A percentile compares a stretch with the other conserved stretches of the same genome.
phyloP scores from a whole-genome alignment of 2,113 vertebrate species.

The Notothenia rossii region DNA sequence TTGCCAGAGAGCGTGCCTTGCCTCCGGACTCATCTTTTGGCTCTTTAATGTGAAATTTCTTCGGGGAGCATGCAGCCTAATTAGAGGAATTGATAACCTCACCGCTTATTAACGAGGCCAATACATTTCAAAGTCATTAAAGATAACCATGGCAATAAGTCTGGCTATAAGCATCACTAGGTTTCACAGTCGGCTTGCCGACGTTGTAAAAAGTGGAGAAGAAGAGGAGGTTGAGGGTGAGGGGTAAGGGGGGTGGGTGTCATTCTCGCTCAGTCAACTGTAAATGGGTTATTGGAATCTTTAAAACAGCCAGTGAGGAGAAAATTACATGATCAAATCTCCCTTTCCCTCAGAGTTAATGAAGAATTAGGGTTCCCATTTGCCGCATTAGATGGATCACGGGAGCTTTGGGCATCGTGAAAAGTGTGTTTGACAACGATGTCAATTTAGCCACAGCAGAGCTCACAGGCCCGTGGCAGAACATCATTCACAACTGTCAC shows the following conservation, averaged over 20 bases:
- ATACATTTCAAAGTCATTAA: slow-evolving; percentile 99
- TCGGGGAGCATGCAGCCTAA: slow-evolving; percentile 93
- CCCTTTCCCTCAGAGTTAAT: slow-evolving; percentile 91
- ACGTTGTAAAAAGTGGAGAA: slow-evolving; percentile 75
- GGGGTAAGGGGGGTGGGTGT: slow-evolving; percentile 78
- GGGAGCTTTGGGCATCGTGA: slow-evolving; percentile 86
- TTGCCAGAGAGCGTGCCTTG: slow-evolving; percentile 75
- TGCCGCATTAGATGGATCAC: slow-evolving; percentile 94
- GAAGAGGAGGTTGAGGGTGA: slow-evolving; percentile 28
- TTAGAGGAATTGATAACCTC: slow-evolving; percentile 99
- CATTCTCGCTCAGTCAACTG: slow-evolving; percentile 95
- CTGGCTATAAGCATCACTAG: slow-evolving; percentile 92
- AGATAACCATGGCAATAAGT: slow-evolving; percentile 98
- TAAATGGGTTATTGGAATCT: slow-evolving; percentile 96
- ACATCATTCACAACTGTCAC: slow-evolving; percentile 95
- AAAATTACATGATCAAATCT: slow-evolving; percentile 96
- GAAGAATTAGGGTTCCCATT: slow-evolving; percentile 98
- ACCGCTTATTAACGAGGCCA: slow-evolving; percentile 96
- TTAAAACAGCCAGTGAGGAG: slow-evolving; percentile 93
- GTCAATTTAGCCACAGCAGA: slow-evolving; percentile 90
- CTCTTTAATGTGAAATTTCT: slow-evolving; percentile 95
- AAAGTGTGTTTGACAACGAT: slow-evolving; percentile 90
- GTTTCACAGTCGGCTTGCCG: slow-evolving; percentile 88
- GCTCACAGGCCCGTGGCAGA: slow-evolving; percentile 87
- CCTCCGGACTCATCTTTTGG: slow-evolving; percentile 88